Evolutionary conservation across 2,888 invertebrate genomes (phyloP).

Genomic region (Agrochola litura): DNA sequence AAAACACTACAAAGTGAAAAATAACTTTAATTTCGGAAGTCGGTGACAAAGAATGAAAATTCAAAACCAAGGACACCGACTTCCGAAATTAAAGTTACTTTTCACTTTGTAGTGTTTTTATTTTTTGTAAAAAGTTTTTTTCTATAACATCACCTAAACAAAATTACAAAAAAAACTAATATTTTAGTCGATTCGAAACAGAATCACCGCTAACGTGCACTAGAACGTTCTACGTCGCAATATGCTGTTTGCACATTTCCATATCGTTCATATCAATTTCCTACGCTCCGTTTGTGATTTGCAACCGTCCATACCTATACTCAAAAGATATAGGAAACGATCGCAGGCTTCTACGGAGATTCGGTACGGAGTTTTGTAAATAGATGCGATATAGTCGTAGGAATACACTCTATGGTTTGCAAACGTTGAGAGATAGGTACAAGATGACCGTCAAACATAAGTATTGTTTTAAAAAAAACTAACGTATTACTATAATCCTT

Average conservation of each 20-base stretch:
- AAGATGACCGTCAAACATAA: too few species aligned
- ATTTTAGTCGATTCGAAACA: conserved; percentile 5
- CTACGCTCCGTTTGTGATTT: conserved; percentile 47
- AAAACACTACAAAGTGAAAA: too few species aligned
- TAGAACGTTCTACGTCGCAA: conserved; percentile 15
- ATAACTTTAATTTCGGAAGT: too few species aligned
- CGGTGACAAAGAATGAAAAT: too few species aligned
- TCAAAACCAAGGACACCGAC: too few species aligned
- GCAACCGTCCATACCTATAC: conserved; percentile 27
- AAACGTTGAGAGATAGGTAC: too few species aligned
- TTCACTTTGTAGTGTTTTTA: too few species aligned
- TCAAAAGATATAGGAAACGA: conserved; percentile 31
- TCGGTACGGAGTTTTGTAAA: conserved; percentile 14
- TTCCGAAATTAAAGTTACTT: too few species aligned
- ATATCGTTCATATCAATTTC: conserved; percentile 48
- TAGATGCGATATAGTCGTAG: background rate
- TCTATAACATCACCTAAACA: background rate
- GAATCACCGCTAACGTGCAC: conserved; percentile 3
- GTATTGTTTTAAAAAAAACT: too few species aligned
- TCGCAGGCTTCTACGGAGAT: conserved; percentile 11
- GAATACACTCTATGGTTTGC: background rate
- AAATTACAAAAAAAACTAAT: background rate
- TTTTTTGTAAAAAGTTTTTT: too few species aligned
- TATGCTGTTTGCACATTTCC: conserved; percentile 50
- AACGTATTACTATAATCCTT: too few species aligned